Base-by-base conservation (phyloP, 2,888 invertebrate species). In the Nomada fabriciana region DNA sequence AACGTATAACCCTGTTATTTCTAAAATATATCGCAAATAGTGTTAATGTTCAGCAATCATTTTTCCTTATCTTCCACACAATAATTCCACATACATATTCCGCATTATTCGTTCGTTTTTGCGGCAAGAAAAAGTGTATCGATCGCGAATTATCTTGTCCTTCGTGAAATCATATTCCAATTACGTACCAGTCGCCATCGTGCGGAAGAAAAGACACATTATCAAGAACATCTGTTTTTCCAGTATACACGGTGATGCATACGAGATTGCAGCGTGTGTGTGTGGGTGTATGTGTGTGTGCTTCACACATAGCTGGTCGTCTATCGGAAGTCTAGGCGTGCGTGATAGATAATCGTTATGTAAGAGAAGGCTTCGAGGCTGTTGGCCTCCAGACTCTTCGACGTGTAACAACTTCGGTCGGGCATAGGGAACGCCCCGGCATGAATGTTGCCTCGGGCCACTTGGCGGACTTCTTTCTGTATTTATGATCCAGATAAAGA, bases 291-390 rank as follows among this genome's bases (percentile, higher is more conserved):
- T 67, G 36, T 42, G 20, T n/a, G 25, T n/a, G 36, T 25, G 9
- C 1, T 36, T 36, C 5, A 15, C 36, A 77, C 60, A 70, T 67
- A 63, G 55, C 18, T 10, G 29, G 20, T 59, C 71, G 90, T 89
- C 89, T 90, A 86, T 89, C 85, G 86, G 63, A 82, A 87, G 90
- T 90, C 90, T 90, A 88, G 84, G 83, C 86, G 65, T 68, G 76
- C 84, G 64, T 79, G 76, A 87, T 85, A 82, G 85, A 86, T 88
- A 89, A 86, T 86, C 82, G 67, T 90, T 89, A 88, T 82, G 84
- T 85, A 89, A 89, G 73, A 75, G 60, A 64, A 78, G 65, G 72
- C 76, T 80, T 73, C 69, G 76, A 89, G 90, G 86, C 86, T 85
- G 77, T 89, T 89, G 90, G 82, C 87, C 89, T 85, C 79, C 59